Base-by-base conservation (phyloP, 2,797 vertebrate species). In the Spheniscus humboldti region DNA sequence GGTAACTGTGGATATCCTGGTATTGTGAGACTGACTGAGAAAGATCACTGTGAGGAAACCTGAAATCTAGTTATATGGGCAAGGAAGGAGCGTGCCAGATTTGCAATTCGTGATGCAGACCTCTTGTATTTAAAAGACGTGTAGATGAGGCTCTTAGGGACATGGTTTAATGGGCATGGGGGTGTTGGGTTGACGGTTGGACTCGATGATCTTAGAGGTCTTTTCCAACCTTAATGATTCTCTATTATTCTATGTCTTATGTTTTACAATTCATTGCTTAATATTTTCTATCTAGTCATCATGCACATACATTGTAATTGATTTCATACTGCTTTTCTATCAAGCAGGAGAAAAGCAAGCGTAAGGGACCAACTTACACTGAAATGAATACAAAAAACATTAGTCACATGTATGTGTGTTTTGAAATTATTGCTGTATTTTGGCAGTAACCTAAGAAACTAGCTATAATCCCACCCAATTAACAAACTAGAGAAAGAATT, bases 391-490 rank as follows among this genome's bases (percentile, higher is more conserved):
- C 72, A 86, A 59, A 60, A 87, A 88, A 72, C 53, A 35, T 94
- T 76, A 83, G 86, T 90, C 93, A 88, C 24, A 7, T 39, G 37
- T 47, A 78, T 5, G 2, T 84, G 59, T 90, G 63, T 86, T 93
- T 93, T 73, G 50, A 86, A 90, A 79, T 60, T 18, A 27, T 72
- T 76, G 39, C 63, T 82, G 56, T 69, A 24, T 88, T 93, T 94
- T 86, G 76, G 35, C 88, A 83, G 79, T 88, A 92, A 72, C 79
- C 83, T 73, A 76, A 90, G 91, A 90, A 90, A 88, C 55, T 43
- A 72, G 59, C 35, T 82, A 79, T 18, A 85, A 78, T 90, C 68
- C 73, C 47, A 69, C 50, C 50, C 72, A 75, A 62, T 68, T 78
- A 92, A 87, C 27, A 75, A 90, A 69, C 43, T n/a, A 35, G 20